These are phyloP conservation scores for Pachyrhynchus sulphureomaculatus DNA, from an alignment of 1,140 invertebrate genomes.

Conservation along the genomic window DNA sequence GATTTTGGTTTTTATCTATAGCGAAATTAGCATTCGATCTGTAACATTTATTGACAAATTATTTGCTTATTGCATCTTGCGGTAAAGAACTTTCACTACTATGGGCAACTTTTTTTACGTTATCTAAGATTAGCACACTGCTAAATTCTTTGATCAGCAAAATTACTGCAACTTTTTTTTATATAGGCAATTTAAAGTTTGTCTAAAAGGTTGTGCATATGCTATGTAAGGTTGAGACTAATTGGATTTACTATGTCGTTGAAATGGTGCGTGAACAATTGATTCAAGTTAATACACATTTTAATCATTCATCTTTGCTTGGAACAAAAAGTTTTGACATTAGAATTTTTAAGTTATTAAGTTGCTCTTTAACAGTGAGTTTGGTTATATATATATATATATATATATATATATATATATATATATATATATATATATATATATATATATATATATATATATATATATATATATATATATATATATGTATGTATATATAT, in stretches of 20 bases:
- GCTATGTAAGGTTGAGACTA: background rate
- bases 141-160: conserved; percentile 8
- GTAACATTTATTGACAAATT: conserved; percentile 43
- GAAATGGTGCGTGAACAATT: conserved; percentile 20
- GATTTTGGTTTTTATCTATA: conserved; percentile 33
- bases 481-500: too few species aligned
- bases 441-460: too few species aligned
- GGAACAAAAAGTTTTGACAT: too few species aligned
- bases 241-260: background rate
- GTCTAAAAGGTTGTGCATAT: background rate
- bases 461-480: too few species aligned
- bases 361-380: too few species aligned
- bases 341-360: too few species aligned
- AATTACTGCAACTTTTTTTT: conserved; percentile 15
- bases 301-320: too few species aligned
- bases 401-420: too few species aligned
- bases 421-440: too few species aligned
- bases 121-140: conserved; percentile 21
- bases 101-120: conserved; percentile 8
- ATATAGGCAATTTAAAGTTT: background rate
- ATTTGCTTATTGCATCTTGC: conserved; percentile 45
- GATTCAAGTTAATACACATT: background rate
- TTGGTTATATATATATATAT: too few species aligned
- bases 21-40: conserved; percentile 42
- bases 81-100: conserved; percentile 43